Conservation (phyloP, 2,113 vertebrate species). For the Cynocephalus volans region DNA sequence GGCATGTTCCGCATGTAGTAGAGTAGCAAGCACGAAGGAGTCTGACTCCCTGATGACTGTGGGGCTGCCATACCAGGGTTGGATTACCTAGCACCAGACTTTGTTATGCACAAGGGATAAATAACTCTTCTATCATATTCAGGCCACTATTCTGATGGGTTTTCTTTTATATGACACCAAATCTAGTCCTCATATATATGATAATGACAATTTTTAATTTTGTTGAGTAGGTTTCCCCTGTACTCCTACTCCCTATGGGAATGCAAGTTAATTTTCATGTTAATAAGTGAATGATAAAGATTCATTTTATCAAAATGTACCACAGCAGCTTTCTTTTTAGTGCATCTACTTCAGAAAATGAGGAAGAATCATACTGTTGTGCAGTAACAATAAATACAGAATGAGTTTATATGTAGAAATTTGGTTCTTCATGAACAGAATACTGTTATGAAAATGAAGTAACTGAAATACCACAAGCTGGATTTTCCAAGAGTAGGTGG, state of each 20-base stretch:
- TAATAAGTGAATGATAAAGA: slow-evolving; percentile 41
- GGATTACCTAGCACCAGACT: neutral
- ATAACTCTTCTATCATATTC: neutral
- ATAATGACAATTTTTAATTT: neutral
- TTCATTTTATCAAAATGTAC: neutral
- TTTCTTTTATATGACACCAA: neutral
- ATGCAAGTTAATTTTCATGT: slow-evolving; percentile 9
- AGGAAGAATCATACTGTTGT: neutral
- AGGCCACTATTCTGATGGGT: neutral
- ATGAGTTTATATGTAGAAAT: neutral
- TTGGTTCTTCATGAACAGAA: slow-evolving; percentile 17
- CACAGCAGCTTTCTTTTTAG: neutral
- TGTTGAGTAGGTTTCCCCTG: neutral
- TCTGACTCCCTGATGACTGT: neutral
- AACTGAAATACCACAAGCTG: slow-evolving; percentile 4
- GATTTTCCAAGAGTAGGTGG: slow-evolving; percentile 63
- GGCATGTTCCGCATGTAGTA: neutral
- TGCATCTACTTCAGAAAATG: neutral
- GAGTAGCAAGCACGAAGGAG: neutral
- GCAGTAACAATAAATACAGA: neutral
- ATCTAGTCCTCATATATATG: neutral
- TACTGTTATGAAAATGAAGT: slow-evolving; percentile 35
- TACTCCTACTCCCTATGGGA: neutral
- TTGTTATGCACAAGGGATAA: neutral
- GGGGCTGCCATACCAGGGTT: neutral